Evolutionary conservation across 37 sponge, comb jelly and placozoan genomes (phyloP).

Genomic region (Agelas oroides): DNA sequence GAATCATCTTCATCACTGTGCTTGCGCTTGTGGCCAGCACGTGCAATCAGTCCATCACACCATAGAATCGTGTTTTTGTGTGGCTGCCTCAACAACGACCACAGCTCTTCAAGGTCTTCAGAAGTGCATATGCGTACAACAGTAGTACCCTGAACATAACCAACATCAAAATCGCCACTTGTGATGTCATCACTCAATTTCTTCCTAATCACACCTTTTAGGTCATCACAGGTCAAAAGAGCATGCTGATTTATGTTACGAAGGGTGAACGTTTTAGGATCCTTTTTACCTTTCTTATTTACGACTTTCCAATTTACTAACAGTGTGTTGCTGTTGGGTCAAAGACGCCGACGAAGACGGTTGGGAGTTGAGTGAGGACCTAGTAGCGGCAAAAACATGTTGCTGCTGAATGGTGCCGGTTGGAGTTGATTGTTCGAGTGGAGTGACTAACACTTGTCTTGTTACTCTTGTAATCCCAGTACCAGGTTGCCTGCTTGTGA

Average conservation of each 20-base stretch:
- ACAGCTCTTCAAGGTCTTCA: background rate
- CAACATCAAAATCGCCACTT: conserved; percentile 18
- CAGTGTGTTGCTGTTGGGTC: no score
- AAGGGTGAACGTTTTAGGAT: background rate
- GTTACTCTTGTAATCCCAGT: no score
- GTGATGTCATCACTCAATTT: conserved; percentile 7
- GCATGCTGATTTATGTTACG: background rate
- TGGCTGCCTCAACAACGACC: background rate
- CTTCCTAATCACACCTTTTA: conserved; percentile 10
- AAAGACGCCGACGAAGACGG: no score
- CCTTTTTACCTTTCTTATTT: background rate
- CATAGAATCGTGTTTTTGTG: background rate
- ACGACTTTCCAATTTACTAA: no score
- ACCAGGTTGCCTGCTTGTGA: no score
- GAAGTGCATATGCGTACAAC: background rate
- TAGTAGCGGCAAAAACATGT: no score
- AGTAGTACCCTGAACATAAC: conserved; percentile 16
- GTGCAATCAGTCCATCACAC: conserved; percentile 25
- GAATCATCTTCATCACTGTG: background rate
- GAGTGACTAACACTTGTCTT: no score
- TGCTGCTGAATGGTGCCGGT: no score
- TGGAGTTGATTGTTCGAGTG: no score
- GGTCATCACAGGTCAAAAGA: background rate
- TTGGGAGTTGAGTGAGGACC: no score
- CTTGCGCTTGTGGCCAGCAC: no score